These are phyloP conservation scores for Cephus runcator DNA, from an alignment of 2,888 invertebrate species.

Conservation along the genomic window DNA sequence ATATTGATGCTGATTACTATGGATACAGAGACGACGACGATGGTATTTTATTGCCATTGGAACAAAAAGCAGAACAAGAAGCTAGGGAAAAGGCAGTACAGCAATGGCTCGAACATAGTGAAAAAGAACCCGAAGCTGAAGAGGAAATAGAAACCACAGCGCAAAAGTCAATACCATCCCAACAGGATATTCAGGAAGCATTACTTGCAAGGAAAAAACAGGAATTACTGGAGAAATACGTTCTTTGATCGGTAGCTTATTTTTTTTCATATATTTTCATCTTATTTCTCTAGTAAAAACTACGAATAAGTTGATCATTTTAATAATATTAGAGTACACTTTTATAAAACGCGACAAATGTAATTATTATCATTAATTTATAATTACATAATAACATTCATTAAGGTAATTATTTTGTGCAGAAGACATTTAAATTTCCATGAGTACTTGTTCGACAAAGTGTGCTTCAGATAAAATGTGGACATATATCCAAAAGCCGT, in stretches of 20 bases:
- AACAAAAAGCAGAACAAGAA: conserved; percentile 81
- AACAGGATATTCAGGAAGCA: conserved; percentile 94
- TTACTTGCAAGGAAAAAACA: conserved; percentile 90
- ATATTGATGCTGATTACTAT: conserved; percentile 99
- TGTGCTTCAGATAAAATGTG: conserved; percentile 60
- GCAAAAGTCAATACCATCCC: conserved; percentile 93
- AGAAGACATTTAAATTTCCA: conserved; percentile 62
- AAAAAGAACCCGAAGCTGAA: conserved; percentile 66
- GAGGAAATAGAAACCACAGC: conserved; percentile 72
- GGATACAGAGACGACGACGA: conserved; percentile 99
- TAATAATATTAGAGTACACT: conserved; percentile 58
- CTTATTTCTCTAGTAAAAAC: conserved; percentile 43
- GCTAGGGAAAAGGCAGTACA: conserved; percentile 72
- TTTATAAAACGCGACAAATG: conserved; percentile 64
- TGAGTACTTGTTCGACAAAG: conserved; percentile 52
- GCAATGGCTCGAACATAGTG: conserved; percentile 78
- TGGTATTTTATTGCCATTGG: conserved; percentile 90
- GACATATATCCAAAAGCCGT: conserved; percentile 46
- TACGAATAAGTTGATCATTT: conserved; percentile 56
- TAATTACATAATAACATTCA: conserved; percentile 61
- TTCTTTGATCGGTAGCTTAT: conserved; percentile 40
- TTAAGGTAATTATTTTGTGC: conserved; percentile 62
- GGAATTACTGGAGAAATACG: conserved; percentile 89
- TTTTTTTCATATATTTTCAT: conserved; percentile 28
- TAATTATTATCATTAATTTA: conserved; percentile 52